Base-by-base conservation (phyloP, 2,888 invertebrate species). In the Rhagophthalmus giganteus region DNA sequence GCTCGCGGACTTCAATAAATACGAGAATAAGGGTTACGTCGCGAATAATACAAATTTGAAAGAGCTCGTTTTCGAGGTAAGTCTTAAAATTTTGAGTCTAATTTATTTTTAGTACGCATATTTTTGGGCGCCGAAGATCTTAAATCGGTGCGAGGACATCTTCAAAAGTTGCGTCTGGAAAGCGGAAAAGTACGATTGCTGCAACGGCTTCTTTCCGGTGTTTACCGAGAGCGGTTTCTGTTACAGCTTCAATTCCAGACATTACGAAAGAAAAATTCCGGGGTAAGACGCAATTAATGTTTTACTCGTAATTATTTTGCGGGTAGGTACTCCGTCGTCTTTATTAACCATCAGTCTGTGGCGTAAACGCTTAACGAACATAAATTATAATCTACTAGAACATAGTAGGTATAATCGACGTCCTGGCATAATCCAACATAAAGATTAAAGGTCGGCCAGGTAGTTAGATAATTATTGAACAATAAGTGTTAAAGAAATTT, bases 221-320 rank as follows among this genome's bases (percentile, higher is more conserved):
- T 85, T 86, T 60, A 87, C 88, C 0, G 88, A 88, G 70, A 81
- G 81, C 71, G 88, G 88, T 1, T 85, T 84, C 64, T 88, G 88
- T 65, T 87, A 84, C 64, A 80, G 83, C 7, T 88, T 88, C 65
- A 89, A 89, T 67, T 81, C 82, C 1, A 72, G 77, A 56, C 81
- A 83, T 61, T 79, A 82, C 26, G 81, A 82, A 60, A 76, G 69
- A 59, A 67, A 54, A 46, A 48, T 58, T 26, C 63, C 66, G 16
- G 55, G 81, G 83, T 83, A 73, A 71, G 30, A 15, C 12, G 9
- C 12, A 30, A 20, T 34, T 26, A 16, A 39, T 20, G 20, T 20
- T n/a, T n/a, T 20, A 20, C 20, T 20, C 7, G 4, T 20, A 20
- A 20, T 20, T 20, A 20, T 20, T 20, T 7, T 20, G 7, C 4